Percentiles rank a stretch among this genome's conserved stretches.
Conservation (phyloP, 2,888 invertebrate species). For the Sarcophaga subvicina region DNA sequence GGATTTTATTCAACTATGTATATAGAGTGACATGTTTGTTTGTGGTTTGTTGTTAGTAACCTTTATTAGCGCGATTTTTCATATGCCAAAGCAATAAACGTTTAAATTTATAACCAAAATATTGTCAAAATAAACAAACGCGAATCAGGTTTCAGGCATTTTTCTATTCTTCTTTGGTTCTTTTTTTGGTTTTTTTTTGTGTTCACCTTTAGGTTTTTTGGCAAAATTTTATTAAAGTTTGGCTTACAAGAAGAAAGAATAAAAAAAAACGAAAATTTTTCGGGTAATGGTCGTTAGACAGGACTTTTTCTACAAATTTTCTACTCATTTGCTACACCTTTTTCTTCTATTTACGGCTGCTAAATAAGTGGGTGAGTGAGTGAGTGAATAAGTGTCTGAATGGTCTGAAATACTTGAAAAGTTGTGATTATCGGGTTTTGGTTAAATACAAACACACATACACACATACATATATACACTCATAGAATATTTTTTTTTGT, state of each 20-base stretch:
- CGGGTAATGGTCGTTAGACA: slow-evolving; percentile 58
- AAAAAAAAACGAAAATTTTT: slow-evolving; percentile 47
- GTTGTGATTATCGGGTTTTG: slow-evolving; percentile 43
- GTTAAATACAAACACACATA: slow-evolving; percentile 26
- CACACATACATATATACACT: background rate
- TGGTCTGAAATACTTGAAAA: slow-evolving; percentile 62
- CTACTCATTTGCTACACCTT: background rate
- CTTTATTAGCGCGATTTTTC: slow-evolving; percentile 70
- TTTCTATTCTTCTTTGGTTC: background rate
- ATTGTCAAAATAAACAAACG: slow-evolving; percentile 67
- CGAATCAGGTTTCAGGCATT: slow-evolving; percentile 67
- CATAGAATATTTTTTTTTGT: background rate
- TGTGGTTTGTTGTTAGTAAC: slow-evolving; percentile 40
- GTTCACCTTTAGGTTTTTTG: slow-evolving; percentile 54
- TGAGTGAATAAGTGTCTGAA: slow-evolving; percentile 55
- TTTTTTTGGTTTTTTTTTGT: background rate
- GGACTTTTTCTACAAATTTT: slow-evolving; percentile 16
- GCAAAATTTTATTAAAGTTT: slow-evolving; percentile 59
- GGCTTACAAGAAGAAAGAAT: background rate
- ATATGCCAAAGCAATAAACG: slow-evolving; percentile 70
- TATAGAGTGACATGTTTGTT: slow-evolving; percentile 38
- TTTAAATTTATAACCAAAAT: slow-evolving; percentile 68
- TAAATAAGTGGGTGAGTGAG: background rate
- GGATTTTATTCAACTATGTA: background rate
- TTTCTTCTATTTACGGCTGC: background rate